Evolutionary conservation across 2,888 invertebrate species (phyloP).

Genomic region (Ctenicera cuprea): DNA sequence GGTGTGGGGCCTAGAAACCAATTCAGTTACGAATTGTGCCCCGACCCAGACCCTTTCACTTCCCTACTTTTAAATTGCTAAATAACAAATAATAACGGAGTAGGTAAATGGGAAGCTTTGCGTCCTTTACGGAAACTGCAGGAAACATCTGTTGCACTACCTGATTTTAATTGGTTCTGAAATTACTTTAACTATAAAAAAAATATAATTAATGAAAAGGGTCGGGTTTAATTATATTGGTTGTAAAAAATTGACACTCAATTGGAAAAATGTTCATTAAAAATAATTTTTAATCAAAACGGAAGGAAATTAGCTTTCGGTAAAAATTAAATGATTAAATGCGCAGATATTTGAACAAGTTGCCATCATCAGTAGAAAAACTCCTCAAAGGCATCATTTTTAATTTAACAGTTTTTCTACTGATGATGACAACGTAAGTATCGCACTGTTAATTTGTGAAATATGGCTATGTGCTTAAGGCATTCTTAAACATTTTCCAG

Average conservation of each 20-base stretch:
- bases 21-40: slow-evolving; percentile 63
- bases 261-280: not conserved
- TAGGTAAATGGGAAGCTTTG: slow-evolving; percentile 46
- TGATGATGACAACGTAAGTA: too few species aligned
- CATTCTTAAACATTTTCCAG: too few species aligned
- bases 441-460: too few species aligned
- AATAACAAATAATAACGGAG: slow-evolving; percentile 51
- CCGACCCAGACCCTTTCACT: slow-evolving; percentile 46
- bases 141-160: slow-evolving; percentile 1
- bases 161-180: not conserved
- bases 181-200: not conserved
- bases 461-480: too few species aligned
- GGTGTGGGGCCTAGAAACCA: slow-evolving; percentile 65
- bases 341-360: too few species aligned
- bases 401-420: too few species aligned
- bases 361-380: too few species aligned
- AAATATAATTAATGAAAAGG: slow-evolving; percentile 1
- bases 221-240: not conserved
- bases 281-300: not conserved
- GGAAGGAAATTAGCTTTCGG: too few species aligned
- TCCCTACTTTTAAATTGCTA: slow-evolving; percentile 52
- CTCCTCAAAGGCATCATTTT: too few species aligned
- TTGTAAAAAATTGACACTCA: not conserved
- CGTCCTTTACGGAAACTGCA: slow-evolving; percentile 34
- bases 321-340: too few species aligned